A percentile compares a stretch with the other conserved stretches of the same genome.
Evolutionary conservation across 2,888 invertebrate species (phyloP).

Genomic region (Perdita meconis): DNA sequence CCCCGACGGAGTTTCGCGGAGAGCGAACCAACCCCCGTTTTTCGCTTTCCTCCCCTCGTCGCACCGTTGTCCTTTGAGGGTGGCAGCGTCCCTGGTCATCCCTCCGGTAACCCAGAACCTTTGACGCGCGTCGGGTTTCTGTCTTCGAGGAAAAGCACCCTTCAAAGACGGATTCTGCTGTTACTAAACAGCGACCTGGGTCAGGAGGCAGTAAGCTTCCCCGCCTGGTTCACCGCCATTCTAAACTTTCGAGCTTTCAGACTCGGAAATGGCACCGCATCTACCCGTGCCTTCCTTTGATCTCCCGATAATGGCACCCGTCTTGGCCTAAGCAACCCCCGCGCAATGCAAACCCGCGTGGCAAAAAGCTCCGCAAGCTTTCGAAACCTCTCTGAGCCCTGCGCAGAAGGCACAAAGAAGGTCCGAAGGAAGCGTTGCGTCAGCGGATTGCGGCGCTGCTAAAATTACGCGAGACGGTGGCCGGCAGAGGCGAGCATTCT

Average conservation of each 20-base stretch:
- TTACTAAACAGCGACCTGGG: too few species aligned
- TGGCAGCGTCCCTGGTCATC: not conserved
- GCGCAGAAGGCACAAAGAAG: not conserved
- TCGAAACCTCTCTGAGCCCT: constrained; percentile 7
- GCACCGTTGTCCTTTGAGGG: not conserved
- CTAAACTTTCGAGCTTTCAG: too few species aligned
- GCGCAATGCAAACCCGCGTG: not conserved
- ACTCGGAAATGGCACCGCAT: too few species aligned
- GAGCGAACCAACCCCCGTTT: constrained; percentile 51
- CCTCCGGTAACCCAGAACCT: not conserved
- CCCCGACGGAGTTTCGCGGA: constrained; percentile 58
- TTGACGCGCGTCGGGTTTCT: too few species aligned
- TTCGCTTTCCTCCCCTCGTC: not conserved
- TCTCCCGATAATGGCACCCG: too few species aligned
- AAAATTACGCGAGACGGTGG: constrained; percentile 24
- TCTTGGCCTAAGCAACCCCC: too few species aligned
- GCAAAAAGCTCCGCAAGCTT: not conserved
- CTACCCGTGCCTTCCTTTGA: too few species aligned
- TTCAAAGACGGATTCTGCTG: too few species aligned
- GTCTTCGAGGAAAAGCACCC: too few species aligned
- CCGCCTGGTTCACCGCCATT: too few species aligned
- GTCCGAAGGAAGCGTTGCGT: constrained; percentile 17
- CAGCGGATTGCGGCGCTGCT: not conserved
- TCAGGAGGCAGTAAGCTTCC: too few species aligned
- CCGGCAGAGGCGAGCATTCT: not conserved